These are phyloP conservation scores for Macropis europaea DNA, from an alignment of 2,888 invertebrate genomes.

Conservation along the genomic window DNA sequence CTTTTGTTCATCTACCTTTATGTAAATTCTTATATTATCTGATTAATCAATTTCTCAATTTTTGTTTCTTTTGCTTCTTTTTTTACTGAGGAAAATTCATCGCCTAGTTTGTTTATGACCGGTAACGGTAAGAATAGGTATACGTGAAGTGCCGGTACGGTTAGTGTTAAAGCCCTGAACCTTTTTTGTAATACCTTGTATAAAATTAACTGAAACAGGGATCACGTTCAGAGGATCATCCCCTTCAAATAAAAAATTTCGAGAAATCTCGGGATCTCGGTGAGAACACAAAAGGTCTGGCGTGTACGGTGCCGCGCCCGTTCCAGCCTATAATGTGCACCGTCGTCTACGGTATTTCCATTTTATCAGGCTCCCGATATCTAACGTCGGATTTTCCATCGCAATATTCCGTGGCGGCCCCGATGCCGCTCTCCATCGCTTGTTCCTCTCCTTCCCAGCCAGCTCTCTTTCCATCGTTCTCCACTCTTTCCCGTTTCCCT, in stretches of 20 bases:
- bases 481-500: neutral
- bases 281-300: neutral
- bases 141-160: no score
- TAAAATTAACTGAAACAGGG: no score
- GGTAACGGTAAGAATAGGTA: no score
- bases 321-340: neutral
- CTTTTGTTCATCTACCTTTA: no score
- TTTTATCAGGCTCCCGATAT: constrained; percentile 62
- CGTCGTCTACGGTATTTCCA: constrained; percentile 60
- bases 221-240: neutral
- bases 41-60: no score
- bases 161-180: no score
- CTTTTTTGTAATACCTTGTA: no score
- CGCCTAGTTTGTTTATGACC: no score
- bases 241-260: neutral
- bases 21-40: no score
- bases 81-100: no score
- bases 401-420: constrained; percentile 55
- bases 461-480: neutral
- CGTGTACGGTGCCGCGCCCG: neutral
- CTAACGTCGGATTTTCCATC: constrained; percentile 62
- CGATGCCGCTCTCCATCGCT: constrained; percentile 18
- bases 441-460: constrained; percentile 18
- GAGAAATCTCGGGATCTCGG: neutral
- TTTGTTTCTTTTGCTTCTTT: no score